Evolutionary conservation across 2,797 vertebrate species (phyloP).

Genomic region (Odontamblyopus lacepedii): DNA sequence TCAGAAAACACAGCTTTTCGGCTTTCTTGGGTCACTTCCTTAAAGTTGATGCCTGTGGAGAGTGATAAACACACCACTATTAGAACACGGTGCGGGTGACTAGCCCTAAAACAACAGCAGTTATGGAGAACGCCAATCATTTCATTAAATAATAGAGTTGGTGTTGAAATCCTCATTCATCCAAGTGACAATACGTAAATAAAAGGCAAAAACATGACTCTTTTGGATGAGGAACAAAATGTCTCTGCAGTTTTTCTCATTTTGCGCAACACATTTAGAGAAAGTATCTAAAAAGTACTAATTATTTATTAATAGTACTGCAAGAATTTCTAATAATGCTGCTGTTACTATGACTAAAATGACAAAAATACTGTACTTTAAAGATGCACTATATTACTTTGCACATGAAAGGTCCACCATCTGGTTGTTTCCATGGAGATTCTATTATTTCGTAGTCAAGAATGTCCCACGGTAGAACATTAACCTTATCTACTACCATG

Average conservation of each 20-base stretch:
- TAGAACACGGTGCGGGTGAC: neutral
- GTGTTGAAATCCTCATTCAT: neutral
- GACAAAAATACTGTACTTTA: no score
- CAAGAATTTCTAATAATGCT: neutral
- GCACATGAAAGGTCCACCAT: no score
- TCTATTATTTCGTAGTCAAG: no score
- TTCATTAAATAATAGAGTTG: neutral
- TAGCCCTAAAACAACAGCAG: constrained; percentile 2
- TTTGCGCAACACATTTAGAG: neutral
- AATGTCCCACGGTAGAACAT: no score
- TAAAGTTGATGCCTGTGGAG: constrained; percentile 88
- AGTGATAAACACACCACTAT: constrained; percentile 48
- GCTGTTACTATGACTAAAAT: no score
- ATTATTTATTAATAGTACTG: neutral
- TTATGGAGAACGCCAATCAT: constrained; percentile 3
- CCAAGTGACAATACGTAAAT: neutral
- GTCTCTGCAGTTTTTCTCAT: neutral
- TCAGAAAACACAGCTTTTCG: constrained; percentile 85
- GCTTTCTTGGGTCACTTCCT: constrained; percentile 90
- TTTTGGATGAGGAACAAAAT: neutral
- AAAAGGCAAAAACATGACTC: neutral
- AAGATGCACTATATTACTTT: no score
- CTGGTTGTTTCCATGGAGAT: no score
- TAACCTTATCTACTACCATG: no score
- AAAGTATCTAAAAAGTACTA: no score